Evolutionary conservation across 2,113 vertebrate genomes (phyloP), one percentile per base, ranked within the genome.

Genomic region (Gambusia affinis): DNA sequence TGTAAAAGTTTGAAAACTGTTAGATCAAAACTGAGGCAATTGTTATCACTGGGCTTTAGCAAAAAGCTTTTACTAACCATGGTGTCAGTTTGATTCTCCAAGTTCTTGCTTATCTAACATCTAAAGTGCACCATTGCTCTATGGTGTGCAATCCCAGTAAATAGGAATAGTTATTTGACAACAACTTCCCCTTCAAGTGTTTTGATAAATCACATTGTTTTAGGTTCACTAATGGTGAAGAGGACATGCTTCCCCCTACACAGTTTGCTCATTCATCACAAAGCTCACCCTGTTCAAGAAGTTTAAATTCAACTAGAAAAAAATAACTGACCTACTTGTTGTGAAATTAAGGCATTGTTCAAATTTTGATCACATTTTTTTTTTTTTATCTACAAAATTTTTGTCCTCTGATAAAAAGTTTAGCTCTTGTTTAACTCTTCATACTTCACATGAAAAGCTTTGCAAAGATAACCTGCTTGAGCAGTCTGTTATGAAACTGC

Each of bases 361-460:
- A 19, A 5, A 47, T 19, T 47, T 6, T 19, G 1, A 5, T 47
- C 1, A 6, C 5, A 47, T 19, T 8, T 19, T 42, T 67, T 61
- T 51, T n/a, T 27, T 27, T 27, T 27, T 57, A 72, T 78, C 27
- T 4, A 28, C 1, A 57, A 42, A 2, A 51, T 27, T 57, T 11
- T 71, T 42, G 31, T 42, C 64, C 44, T 54, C 62, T 66, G 44
- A 19, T 66, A 82, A 76, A 42, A 47, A 17, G 15, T n/a, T 2
- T n/a, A 51, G 2, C 27, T 61, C 39, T 24, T 63, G 30, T 11
- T 27, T 60, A 19, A 69, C 8, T 12, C 57, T 5, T 37, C n/a
- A 64, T 4, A 6, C 64, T 62, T 61, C 15, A 62, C 28, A 57
- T 74, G 15, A 66, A 76, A 72, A 62, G 30, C 54, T 83, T 78